Evolutionary conservation across 2,888 invertebrate genomes (phyloP).

Genomic region (Lasiommata megera): DNA sequence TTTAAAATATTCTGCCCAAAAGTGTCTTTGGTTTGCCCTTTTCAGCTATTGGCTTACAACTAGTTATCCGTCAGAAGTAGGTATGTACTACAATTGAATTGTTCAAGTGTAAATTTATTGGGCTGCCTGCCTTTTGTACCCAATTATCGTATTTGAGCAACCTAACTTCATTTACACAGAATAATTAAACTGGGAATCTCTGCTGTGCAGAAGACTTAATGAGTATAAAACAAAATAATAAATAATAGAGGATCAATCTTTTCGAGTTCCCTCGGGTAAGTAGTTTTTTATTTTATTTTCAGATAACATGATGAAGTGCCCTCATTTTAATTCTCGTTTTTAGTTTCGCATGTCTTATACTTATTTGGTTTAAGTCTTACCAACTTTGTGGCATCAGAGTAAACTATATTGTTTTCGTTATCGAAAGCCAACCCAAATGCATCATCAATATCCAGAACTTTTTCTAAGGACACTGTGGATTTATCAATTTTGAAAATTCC

Average conservation of each 20-base stretch:
- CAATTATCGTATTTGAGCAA: neutral
- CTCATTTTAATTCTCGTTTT: neutral
- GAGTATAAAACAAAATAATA: no score
- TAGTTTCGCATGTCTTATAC: conserved; percentile 30
- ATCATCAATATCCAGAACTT: conserved; percentile 48
- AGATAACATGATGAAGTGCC: no score
- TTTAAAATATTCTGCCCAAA: no score
- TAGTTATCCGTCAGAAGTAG: neutral
- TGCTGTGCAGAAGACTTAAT: no score
- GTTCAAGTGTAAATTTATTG: neutral
- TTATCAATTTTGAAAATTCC: conserved; percentile 55
- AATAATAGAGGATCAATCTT: no score
- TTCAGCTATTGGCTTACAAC: neutral
- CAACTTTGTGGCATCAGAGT: conserved; percentile 49
- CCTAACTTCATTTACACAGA: neutral
- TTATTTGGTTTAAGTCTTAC: conserved; percentile 36
- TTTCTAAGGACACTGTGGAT: conserved; percentile 39
- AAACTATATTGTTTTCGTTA: conserved; percentile 58
- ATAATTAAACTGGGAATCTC: neutral
- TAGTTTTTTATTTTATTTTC: neutral
- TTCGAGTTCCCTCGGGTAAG: no score
- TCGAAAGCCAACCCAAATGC: conserved; percentile 64
- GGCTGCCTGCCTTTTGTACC: neutral
- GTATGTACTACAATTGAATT: neutral
- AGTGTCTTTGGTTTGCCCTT: no score